Evolutionary conservation across 2,797 vertebrate species (phyloP).

Genomic region (Carduelis carduelis): DNA sequence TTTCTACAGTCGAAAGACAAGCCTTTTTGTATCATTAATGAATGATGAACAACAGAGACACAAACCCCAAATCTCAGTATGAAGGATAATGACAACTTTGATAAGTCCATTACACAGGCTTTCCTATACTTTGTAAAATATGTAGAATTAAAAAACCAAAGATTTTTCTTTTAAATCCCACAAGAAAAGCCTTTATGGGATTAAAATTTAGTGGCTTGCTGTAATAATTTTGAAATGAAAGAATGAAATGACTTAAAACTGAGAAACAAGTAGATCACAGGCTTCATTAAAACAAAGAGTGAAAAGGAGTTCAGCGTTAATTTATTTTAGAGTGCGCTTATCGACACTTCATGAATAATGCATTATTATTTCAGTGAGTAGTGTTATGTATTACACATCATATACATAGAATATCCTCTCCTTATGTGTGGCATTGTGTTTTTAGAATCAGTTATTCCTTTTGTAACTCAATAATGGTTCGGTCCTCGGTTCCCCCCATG

Average conservation of each 20-base stretch:
- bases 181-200: not conserved
- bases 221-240: constrained; percentile 36
- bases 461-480: no score
- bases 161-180: not conserved
- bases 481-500: no score
- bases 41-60: constrained; percentile 38
- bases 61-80: constrained; percentile 24
- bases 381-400: not conserved
- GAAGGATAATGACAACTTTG: constrained; percentile 44
- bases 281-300: constrained; percentile 36
- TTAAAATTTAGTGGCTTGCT: constrained; percentile 17
- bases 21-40: constrained; percentile 53
- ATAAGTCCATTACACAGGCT: constrained; percentile 31
- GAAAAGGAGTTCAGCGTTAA: not conserved
- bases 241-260: not conserved
- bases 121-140: constrained; percentile 5
- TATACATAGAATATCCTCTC: not conserved
- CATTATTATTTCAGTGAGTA: not conserved
- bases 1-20: constrained; percentile 60
- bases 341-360: not conserved
- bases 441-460: no score
- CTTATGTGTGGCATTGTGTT: not conserved
- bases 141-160: constrained; percentile 20
- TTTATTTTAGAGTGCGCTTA: constrained; percentile 12
- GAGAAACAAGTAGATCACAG: not conserved